Percentiles rank a stretch among this genome's conserved stretches.
Evolutionary conservation across 2,888 invertebrate genomes (phyloP).

Genomic region (Taenaris catops): DNA sequence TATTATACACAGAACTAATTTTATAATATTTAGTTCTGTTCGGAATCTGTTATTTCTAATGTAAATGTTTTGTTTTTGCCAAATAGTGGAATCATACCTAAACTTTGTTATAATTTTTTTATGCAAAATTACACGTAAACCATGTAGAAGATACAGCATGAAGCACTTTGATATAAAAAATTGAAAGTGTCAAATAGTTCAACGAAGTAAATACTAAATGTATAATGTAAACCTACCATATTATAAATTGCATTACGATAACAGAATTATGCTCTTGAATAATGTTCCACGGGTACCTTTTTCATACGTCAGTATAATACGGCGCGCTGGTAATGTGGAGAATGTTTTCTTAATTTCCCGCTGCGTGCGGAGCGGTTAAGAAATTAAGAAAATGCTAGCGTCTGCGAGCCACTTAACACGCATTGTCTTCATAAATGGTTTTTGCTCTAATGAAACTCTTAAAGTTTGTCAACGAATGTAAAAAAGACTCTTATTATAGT

Average conservation of each 20-base stretch:
- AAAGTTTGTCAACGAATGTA: conserved; percentile 28
- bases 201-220: background rate
- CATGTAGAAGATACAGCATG: too few relatives aligned
- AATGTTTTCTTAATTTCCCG: conserved; percentile 78
- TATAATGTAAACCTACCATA: background rate
- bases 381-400: conserved; percentile 74
- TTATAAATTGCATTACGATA: background rate
- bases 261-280: too few relatives aligned
- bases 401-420: conserved; percentile 64
- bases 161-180: too few relatives aligned
- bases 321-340: conserved; percentile 44
- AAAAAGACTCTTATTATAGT: too few relatives aligned
- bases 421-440: conserved; percentile 67
- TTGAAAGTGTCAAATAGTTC: too few relatives aligned
- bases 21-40: too few relatives aligned
- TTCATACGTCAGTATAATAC: conserved; percentile 1
- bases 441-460: conserved; percentile 67
- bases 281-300: too few relatives aligned
- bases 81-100: too few relatives aligned
- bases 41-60: too few relatives aligned
- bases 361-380: conserved; percentile 70
- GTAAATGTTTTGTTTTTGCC: too few relatives aligned
- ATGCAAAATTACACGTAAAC: too few relatives aligned
- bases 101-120: too few relatives aligned
- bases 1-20: background rate